Base-by-base conservation (phyloP, 2,113 vertebrate genomes). In the Tragelaphus scriptus region DNA sequence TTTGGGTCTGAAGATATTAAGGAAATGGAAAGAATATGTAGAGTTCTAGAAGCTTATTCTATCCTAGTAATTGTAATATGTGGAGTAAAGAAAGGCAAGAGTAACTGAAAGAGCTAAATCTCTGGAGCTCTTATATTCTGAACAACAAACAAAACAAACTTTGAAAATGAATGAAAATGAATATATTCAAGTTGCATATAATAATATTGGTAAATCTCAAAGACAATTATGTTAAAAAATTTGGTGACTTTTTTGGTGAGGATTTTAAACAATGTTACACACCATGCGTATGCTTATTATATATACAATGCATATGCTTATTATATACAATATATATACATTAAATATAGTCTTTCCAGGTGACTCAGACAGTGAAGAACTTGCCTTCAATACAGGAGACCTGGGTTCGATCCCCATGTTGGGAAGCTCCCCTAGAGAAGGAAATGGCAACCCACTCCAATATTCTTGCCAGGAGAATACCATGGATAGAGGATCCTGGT, bases 401-500 rank as follows among this genome's bases (percentile, higher is more conserved):
- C 63, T 65, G n/a, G 14, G 16, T 65, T 65, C 0, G 0, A n/a
- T 65, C 63, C 30, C 63, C 14, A 65, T 4, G 30, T 65, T 17
- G 15, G 63, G 30, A 65, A n/a, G 63, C 8, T n/a, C 3, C 63
- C 63, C 30, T n/a, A 65, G 15, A 65, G 30, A n/a, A n/a, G 63
- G 63, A 65, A 65, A 65, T 65, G 32, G 15, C 63, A 65, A n/a
- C 30, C 63, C 63, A 65, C 32, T 65, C 63, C 15, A 17, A 30
- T 65, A n/a, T 65, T 65, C 32, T 65, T 65, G 63, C 7, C 63
- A 9, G 63, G 32, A n/a, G 15, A 65, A 40, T 40, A 3, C 63
- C 63, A 17, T n/a, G 30, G 3, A 65, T n/a, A 32, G 30, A 65
- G 30, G 30, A 65, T 65, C 15, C 63, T 65, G 63, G 44, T 47